phyloP scores from a whole-genome alignment of 2,888 invertebrate genomes.

The Aphodius sticticus region DNA sequence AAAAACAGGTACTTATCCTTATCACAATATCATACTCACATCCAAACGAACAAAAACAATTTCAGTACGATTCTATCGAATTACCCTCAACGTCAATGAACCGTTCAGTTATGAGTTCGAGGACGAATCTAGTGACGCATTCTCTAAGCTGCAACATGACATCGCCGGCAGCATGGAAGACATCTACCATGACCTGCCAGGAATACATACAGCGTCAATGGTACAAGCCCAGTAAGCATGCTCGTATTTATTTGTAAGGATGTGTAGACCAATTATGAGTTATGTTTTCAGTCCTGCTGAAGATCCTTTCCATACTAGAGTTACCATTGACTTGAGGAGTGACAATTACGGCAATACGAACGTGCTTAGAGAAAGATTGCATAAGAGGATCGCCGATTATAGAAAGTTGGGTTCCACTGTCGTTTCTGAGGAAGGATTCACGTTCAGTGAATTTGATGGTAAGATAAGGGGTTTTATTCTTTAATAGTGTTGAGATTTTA shows the following conservation, averaged over 20 bases:
- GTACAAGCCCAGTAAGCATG: slow-evolving; percentile 75
- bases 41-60: slow-evolving; percentile 10
- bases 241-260: neutral
- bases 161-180: slow-evolving; percentile 68
- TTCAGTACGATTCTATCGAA: slow-evolving; percentile 57
- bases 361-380: slow-evolving; percentile 63
- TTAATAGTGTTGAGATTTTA: slow-evolving; percentile 16
- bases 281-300: slow-evolving; percentile 61
- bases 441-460: slow-evolving; percentile 67
- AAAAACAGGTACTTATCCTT: slow-evolving; percentile 16
- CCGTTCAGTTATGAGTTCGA: slow-evolving; percentile 67
- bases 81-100: slow-evolving; percentile 69
- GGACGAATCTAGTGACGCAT: slow-evolving; percentile 67
- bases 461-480: slow-evolving; percentile 43
- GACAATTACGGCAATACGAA: slow-evolving; percentile 65
- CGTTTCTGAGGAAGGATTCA: slow-evolving; percentile 69
- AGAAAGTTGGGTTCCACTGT: slow-evolving; percentile 64
- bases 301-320: slow-evolving; percentile 66
- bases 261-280: slow-evolving; percentile 35
- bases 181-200: slow-evolving; percentile 64
- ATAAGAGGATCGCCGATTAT: slow-evolving; percentile 65
- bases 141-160: slow-evolving; percentile 66
- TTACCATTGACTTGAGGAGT: slow-evolving; percentile 74
- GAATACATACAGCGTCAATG: slow-evolving; percentile 69
- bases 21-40: neutral